These are phyloP conservation scores for Sphaerophoria rueppellii DNA, from an alignment of 2,888 invertebrate species.

Conservation along the genomic window DNA sequence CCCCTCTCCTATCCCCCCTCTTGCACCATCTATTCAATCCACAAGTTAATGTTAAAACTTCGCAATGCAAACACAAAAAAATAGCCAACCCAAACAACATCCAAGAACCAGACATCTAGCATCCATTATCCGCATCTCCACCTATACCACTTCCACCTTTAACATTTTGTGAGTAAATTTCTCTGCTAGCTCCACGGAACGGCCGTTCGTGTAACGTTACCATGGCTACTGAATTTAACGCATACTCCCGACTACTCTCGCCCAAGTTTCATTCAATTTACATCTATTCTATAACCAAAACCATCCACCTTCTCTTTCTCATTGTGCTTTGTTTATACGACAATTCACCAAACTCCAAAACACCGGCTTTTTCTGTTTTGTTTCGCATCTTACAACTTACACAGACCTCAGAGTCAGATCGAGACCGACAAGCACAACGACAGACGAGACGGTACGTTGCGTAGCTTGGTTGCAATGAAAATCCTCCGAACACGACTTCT, in stretches of 20 bases:
- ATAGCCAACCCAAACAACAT: background rate
- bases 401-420: too few relatives aligned
- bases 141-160: constrained; percentile 28
- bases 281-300: constrained; percentile 11
- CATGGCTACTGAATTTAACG: constrained; percentile 50
- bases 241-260: constrained; percentile 19
- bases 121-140: constrained; percentile 14
- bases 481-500: constrained; percentile 25
- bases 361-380: constrained; percentile 43
- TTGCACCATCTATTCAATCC: constrained; percentile 7
- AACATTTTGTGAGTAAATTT: constrained; percentile 34
- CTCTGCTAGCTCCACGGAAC: constrained; percentile 3
- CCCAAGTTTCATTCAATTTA: background rate
- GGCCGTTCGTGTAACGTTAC: background rate
- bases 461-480: constrained; percentile 40
- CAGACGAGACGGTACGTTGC: background rate
- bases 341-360: constrained; percentile 1
- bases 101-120: constrained; percentile 6
- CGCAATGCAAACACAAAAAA: background rate
- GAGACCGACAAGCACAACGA: background rate
- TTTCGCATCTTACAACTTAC: constrained; percentile 39
- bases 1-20: background rate
- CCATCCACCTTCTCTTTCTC: background rate
- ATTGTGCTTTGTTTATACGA: constrained; percentile 19
- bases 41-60: constrained; percentile 12